Conservation (phyloP, 2,113 vertebrate genomes). For the Lasiurus cinereus region DNA sequence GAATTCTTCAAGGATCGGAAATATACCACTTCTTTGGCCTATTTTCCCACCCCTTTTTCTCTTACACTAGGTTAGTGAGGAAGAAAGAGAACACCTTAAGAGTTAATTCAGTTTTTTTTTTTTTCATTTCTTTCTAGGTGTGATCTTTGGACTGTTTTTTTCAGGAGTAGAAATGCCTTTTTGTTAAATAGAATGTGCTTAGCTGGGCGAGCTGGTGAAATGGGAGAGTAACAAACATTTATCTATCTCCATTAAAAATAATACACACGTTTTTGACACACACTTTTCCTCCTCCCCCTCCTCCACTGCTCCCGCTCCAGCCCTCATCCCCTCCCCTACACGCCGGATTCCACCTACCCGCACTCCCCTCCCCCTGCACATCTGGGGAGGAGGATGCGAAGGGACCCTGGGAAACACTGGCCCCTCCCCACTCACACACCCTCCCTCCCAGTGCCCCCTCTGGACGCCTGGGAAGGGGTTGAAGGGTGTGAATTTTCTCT, state of each 20-base stretch:
- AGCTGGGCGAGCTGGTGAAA: not conserved
- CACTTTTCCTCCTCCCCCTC: slow-evolving; percentile 52
- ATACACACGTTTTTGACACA: not conserved
- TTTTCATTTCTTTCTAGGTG: not conserved
- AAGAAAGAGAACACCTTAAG: not conserved
- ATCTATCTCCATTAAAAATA: slow-evolving; percentile 5
- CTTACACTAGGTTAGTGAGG: not conserved
- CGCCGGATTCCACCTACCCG: slow-evolving; percentile 58
- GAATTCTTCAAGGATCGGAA: slow-evolving; percentile 48
- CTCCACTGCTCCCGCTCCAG: not conserved
- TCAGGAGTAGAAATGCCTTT: slow-evolving; percentile 16
- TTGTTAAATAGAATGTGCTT: slow-evolving; percentile 13
- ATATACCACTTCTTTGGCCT: not conserved
- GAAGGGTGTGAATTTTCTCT: slow-evolving; percentile 29
- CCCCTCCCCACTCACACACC: not conserved
- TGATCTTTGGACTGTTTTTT: slow-evolving; percentile 27
- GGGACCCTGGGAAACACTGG: not conserved
- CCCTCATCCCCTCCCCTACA: slow-evolving; percentile 51
- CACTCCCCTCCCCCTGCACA: slow-evolving; percentile 53
- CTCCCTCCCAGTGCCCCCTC: slow-evolving; percentile 12
- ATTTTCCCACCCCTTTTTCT: not conserved
- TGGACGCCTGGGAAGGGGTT: slow-evolving; percentile 44
- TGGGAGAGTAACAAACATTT: not conserved
- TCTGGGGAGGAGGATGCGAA: not conserved
- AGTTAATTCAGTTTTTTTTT: not conserved